Percentiles rank a stretch among this genome's conserved stretches.
Evolutionary conservation across 2,888 invertebrate species (phyloP).

Genomic region (Xanthostigma xanthostigma): DNA sequence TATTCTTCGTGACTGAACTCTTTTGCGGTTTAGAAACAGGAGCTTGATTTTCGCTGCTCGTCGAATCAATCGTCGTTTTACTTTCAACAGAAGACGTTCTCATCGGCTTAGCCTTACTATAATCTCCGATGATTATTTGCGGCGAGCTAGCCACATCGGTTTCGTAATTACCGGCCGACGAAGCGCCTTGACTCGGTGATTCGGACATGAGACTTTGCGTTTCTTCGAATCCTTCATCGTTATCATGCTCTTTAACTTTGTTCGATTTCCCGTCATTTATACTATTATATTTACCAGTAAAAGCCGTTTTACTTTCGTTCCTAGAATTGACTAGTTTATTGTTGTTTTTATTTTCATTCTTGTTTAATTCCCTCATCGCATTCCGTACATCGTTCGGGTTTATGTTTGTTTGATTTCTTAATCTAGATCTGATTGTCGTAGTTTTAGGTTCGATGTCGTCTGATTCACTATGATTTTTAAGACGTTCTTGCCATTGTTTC

Average conservation of each 20-base stretch:
- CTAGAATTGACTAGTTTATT: constrained; percentile 1
- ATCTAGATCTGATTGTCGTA: constrained; percentile 12
- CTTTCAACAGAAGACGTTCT: constrained; percentile 23
- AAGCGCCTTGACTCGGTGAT: constrained; percentile 72
- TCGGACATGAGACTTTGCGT: constrained; percentile 78
- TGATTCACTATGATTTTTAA: constrained; percentile 30
- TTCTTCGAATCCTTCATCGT: constrained; percentile 85
- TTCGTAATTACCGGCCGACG: constrained; percentile 51
- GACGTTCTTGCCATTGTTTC: constrained; percentile 54
- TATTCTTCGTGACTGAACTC: constrained; percentile 13
- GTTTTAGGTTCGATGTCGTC: constrained; percentile 8
- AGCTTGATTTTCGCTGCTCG: constrained; percentile 22
- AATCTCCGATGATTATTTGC: constrained; percentile 19
- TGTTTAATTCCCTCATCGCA: constrained; percentile 46
- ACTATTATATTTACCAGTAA: background rate
- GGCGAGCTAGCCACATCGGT: constrained; percentile 30
- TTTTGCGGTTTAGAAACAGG: constrained; percentile 11
- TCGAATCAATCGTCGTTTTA: constrained; percentile 32
- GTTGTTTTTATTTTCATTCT: background rate
- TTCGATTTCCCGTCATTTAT: constrained; percentile 23
- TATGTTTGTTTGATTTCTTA: constrained; percentile 45
- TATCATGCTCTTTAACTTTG: constrained; percentile 47
- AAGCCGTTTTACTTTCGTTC: background rate
- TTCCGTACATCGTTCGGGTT: constrained; percentile 55
- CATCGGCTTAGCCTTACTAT: constrained; percentile 16